Percentiles rank a stretch among this genome's conserved stretches.
Conservation (phyloP, 2,888 invertebrate species). For the Euclidia mi region DNA sequence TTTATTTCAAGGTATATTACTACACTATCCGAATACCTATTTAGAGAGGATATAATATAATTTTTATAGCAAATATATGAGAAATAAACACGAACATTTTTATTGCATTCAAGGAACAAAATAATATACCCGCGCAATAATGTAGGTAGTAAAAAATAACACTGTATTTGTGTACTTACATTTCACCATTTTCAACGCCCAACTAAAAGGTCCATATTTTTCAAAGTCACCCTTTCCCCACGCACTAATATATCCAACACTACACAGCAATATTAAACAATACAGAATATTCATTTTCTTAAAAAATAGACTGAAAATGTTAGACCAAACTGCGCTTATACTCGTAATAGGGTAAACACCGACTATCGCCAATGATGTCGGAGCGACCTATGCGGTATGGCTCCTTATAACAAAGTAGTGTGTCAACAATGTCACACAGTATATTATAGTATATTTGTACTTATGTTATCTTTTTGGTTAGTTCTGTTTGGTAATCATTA, state of each 20-base stretch:
- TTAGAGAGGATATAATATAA: too few species aligned
- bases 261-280: slow-evolving; percentile 41
- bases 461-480: slow-evolving; percentile 12
- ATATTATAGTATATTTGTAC: not conserved
- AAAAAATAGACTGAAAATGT: not conserved
- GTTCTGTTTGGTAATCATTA: slow-evolving; percentile 1
- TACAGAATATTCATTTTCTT: slow-evolving; percentile 31
- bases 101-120: too few species aligned
- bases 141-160: slow-evolving; percentile 1
- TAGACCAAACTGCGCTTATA: not conserved
- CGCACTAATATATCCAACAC: slow-evolving; percentile 43
- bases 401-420: slow-evolving; percentile 8
- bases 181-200: slow-evolving; percentile 74
- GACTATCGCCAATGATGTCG: slow-evolving; percentile 9
- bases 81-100: too few species aligned
- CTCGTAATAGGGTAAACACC: slow-evolving; percentile 14
- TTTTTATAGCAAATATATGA: too few species aligned
- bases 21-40: too few species aligned
- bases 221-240: slow-evolving; percentile 76
- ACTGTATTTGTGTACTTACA: slow-evolving; percentile 69
- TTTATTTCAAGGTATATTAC: too few species aligned
- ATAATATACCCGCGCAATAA: not conserved
- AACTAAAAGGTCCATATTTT: slow-evolving; percentile 79
- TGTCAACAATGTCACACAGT: not conserved
- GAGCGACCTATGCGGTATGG: slow-evolving; percentile 1